Evolutionary conservation across 2,888 invertebrate genomes (phyloP).

Genomic region (Ommatoiulus sabulosus): DNA sequence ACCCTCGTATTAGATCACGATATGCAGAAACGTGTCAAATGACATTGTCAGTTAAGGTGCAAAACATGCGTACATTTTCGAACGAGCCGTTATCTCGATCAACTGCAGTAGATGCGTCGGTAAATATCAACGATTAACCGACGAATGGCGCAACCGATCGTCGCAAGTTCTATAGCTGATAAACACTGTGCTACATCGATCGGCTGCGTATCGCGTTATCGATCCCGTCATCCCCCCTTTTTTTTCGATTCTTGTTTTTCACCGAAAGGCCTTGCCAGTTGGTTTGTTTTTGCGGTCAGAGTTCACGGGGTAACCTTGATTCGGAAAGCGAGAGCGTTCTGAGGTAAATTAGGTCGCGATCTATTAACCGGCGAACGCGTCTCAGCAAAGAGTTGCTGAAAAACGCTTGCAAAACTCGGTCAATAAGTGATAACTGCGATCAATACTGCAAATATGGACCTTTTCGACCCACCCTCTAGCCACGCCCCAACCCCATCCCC

Average conservation of each 20-base stretch:
- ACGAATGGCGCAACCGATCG: not conserved
- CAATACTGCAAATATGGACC: not conserved
- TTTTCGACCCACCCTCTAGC: not conserved
- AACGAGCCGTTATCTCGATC: too few species aligned
- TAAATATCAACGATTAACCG: too few species aligned
- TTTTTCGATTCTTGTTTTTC: not conserved
- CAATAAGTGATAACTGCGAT: conserved; percentile 18
- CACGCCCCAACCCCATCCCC: too few species aligned
- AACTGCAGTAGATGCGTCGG: too few species aligned
- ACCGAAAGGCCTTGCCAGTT: not conserved
- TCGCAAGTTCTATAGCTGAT: not conserved
- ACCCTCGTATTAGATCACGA: too few species aligned
- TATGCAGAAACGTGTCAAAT: too few species aligned
- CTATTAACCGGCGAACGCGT: conserved; percentile 28
- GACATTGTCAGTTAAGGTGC: too few species aligned
- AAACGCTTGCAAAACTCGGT: conserved; percentile 12
- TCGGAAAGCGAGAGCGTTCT: conserved; percentile 9
- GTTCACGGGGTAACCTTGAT: conserved; percentile 17
- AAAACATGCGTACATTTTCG: too few species aligned
- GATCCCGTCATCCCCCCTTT: conserved; percentile 6
- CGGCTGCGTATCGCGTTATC: not conserved
- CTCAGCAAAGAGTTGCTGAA: conserved; percentile 25
- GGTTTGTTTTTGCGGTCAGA: conserved; percentile 34
- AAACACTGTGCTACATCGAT: not conserved
- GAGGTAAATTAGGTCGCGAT: conserved; percentile 34